Percentiles rank a stretch among this genome's conserved stretches.
These are phyloP conservation scores for Catharus fuscescens DNA, from an alignment of 2,113 vertebrate genomes.

Conservation along the genomic window DNA sequence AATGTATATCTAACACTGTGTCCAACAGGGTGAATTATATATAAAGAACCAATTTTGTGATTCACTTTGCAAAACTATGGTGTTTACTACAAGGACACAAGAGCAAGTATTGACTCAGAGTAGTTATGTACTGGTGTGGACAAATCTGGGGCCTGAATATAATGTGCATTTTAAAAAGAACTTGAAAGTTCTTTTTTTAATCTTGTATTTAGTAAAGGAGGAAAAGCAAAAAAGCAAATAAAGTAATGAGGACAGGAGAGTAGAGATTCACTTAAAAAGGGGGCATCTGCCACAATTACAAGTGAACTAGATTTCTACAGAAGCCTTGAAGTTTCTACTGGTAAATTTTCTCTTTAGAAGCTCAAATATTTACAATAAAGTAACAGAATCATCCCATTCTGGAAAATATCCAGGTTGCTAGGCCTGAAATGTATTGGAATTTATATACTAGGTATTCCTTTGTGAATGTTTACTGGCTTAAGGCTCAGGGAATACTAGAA, in stretches of 20 bases:
- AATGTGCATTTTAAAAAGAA: background rate
- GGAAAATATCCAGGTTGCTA: background rate
- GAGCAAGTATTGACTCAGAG: background rate
- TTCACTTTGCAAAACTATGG: constrained; percentile 46
- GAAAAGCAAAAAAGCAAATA: background rate
- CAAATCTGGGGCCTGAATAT: background rate
- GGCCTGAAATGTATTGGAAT: background rate
- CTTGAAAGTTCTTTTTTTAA: background rate
- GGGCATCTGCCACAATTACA: background rate
- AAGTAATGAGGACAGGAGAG: background rate
- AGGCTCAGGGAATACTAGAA: background rate
- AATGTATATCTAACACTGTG: constrained; percentile 49
- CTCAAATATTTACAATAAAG: background rate
- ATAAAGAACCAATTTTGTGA: constrained; percentile 11
- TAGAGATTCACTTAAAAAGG: background rate
- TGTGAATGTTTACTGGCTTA: background rate
- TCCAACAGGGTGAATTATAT: constrained; percentile 26
- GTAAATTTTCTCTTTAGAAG: background rate
- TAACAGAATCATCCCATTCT: background rate
- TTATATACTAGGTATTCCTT: background rate
- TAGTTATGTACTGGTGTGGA: constrained; percentile 8
- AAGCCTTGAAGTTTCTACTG: background rate
- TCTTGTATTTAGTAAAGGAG: constrained; percentile 11
- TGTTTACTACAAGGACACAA: constrained; percentile 46
- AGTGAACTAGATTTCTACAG: background rate